These are phyloP conservation scores for Notolabrus celidotus DNA, from an alignment of 2,797 vertebrate species.

Conservation along the genomic window DNA sequence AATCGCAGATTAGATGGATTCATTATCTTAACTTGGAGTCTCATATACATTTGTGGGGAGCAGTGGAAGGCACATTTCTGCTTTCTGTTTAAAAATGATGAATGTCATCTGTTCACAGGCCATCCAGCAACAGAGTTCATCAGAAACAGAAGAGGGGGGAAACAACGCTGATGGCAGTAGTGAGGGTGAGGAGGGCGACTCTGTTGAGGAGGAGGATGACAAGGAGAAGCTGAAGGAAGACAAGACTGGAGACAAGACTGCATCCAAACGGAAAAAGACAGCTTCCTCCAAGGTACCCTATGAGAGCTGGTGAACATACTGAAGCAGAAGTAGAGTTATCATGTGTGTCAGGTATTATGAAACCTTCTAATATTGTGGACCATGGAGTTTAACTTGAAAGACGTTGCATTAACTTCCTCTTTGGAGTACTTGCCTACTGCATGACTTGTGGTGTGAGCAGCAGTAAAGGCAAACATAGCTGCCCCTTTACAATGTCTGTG, in stretches of 20 bases:
- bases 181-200: slow-evolving; percentile 91
- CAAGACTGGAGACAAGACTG: slow-evolving; percentile 91
- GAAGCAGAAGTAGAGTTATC: too few species aligned
- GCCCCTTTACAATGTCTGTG: too few species aligned
- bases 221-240: slow-evolving; percentile 91
- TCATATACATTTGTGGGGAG: not conserved
- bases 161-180: slow-evolving; percentile 93
- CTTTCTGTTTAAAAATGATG: not conserved
- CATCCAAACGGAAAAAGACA: slow-evolving; percentile 94
- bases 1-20: too few species aligned
- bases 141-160: slow-evolving; percentile 93
- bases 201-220: slow-evolving; percentile 89
- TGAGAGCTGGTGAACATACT: too few species aligned
- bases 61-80: not conserved
- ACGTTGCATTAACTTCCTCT: not conserved
- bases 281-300: slow-evolving; percentile 89
- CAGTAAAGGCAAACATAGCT: too few species aligned
- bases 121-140: slow-evolving; percentile 95
- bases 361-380: not conserved
- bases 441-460: too few species aligned
- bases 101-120: slow-evolving; percentile 74
- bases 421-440: too few species aligned
- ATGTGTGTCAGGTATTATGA: too few species aligned
- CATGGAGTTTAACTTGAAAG: not conserved
- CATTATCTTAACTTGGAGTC: not conserved